phyloP scores from a whole-genome alignment of 2,797 vertebrate genomes.

The Tenualosa ilisha region DNA sequence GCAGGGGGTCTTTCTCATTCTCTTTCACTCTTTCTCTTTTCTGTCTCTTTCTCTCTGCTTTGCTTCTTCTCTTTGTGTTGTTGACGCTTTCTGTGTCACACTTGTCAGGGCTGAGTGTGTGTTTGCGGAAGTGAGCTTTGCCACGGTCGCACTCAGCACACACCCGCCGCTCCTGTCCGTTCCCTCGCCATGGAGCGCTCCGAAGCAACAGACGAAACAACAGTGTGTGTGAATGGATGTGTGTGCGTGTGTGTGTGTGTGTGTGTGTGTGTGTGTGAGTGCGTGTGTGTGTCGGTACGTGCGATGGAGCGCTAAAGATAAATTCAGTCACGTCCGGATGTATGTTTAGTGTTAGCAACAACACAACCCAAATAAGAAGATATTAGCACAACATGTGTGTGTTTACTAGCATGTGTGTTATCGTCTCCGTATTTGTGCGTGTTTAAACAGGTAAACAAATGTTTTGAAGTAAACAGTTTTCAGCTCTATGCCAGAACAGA shows the following conservation, averaged over 20 bases:
- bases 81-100: conserved; percentile 15
- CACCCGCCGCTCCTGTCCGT: background rate
- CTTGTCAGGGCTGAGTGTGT: background rate
- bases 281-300: background rate
- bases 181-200: background rate
- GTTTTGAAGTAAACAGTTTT: background rate
- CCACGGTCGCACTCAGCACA: background rate
- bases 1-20: conserved; percentile 6
- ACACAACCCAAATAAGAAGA: background rate
- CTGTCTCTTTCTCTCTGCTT: background rate
- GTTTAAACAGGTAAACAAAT: background rate
- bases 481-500: background rate
- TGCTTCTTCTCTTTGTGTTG: conserved; percentile 13
- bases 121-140: conserved; percentile 32
- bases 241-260: background rate
- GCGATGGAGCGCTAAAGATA: background rate
- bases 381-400: background rate
- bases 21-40: background rate
- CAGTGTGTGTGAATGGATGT: background rate
- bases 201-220: conserved; percentile 1
- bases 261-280: too few species aligned
- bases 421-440: background rate
- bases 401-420: background rate
- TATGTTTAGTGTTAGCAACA: background rate
- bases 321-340: background rate